Base-by-base conservation (phyloP, 2,888 invertebrate species). In the Podabrus alpinus region DNA sequence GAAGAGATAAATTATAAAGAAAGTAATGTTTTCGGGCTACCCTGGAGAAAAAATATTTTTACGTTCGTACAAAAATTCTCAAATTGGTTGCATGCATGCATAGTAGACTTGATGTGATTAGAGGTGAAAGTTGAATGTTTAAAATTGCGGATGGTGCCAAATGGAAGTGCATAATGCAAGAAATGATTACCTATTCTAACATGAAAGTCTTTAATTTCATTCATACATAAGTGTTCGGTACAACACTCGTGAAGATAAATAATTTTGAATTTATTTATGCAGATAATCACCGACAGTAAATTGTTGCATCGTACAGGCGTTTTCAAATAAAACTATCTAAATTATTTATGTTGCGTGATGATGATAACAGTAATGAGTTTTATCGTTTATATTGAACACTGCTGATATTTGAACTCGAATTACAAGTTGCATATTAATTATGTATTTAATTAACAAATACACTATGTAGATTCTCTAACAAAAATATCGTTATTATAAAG, bases 311-410 rank as follows among this genome's bases (percentile, higher is more conserved):
- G 82, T 79, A 80, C 80, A 79, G 79, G 79, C 78, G 80, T 81
- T 82, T 82, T 80, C 83, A 79, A 82, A 82, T 83, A 83, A 83
- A 84, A 82, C 83, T 81, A 81, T 84, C 82, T 80, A 81, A 81
- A 83, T 84, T 83, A 84, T 84, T 84, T 84, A 84, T 83, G 83
- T 83, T 83, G 82, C 83, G 82, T 82, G 82, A 83, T 81, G 81
- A 77, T 78, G 81, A 82, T 82, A 83, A 82, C 80, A 75, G 82
- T 83, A 82, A 82, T 82, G 83, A 82, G 81, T 82, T 81, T 82
- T 80, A 82, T 82, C 79, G 81, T 79, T 78, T 77, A 79, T 77
- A 78, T 76, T 79, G 75, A 80, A 79, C 77, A n/a, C n/a, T 45
- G 79, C 75, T 79, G 78, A 80, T 79, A 74, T 77, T 79, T 77